Conservation (phyloP, 2,888 invertebrate species). For the Anthophora plumipes region DNA sequence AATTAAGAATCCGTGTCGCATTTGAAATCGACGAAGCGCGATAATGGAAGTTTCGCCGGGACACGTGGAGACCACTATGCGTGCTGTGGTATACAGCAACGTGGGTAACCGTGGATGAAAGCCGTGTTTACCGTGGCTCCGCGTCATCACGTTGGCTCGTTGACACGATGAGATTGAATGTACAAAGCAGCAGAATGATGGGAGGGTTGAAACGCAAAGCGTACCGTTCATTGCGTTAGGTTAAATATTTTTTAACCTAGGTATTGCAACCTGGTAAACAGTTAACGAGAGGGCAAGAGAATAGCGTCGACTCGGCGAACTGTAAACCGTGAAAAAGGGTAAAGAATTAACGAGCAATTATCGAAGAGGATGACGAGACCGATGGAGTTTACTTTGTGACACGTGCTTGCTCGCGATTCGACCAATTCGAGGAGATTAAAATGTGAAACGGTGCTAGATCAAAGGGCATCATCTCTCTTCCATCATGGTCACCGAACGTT, state of each 20-base stretch:
- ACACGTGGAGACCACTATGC: slow-evolving; percentile 52
- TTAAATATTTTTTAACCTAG: slow-evolving; percentile 20
- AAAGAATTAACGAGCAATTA: slow-evolving; percentile 2
- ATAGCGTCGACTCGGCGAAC: neutral
- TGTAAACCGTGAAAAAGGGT: neutral
- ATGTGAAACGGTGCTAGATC: slow-evolving; percentile 62
- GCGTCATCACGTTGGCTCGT: slow-evolving; percentile 55
- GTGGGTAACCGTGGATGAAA: slow-evolving; percentile 56
- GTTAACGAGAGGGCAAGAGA: neutral
- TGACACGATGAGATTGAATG: slow-evolving; percentile 73
- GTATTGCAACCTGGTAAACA: slow-evolving; percentile 1
- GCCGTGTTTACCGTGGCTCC: slow-evolving; percentile 57
- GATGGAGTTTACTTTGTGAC: slow-evolving; percentile 51
- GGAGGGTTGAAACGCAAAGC: slow-evolving; percentile 10
- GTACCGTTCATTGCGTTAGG: neutral
- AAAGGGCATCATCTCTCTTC: slow-evolving; percentile 62
- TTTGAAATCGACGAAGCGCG: slow-evolving; percentile 6
- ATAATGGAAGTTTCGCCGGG: slow-evolving; percentile 38
- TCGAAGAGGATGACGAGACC: neutral
- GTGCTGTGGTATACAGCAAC: slow-evolving; percentile 50
- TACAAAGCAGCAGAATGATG: slow-evolving; percentile 64
- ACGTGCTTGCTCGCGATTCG: slow-evolving; percentile 46
- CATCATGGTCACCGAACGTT: slow-evolving; percentile 37
- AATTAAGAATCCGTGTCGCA: slow-evolving; percentile 13
- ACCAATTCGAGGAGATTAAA: slow-evolving; percentile 60